Evolutionary conservation across 1,140 invertebrate genomes (phyloP).

Genomic region (Heliconius himera): DNA sequence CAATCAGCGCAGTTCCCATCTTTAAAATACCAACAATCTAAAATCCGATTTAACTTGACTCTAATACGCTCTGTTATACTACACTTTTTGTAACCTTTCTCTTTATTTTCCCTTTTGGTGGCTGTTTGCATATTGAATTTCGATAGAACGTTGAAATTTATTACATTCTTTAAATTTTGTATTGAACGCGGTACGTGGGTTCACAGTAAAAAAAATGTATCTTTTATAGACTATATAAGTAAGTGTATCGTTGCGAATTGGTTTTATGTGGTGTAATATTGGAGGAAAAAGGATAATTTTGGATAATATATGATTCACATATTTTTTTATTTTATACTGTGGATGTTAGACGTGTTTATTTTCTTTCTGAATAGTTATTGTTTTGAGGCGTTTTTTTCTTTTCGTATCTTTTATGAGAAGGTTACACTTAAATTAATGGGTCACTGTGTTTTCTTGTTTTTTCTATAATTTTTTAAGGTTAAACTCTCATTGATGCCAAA

Average conservation of each 20-base stretch:
- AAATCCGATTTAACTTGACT: slow-evolving; percentile 16
- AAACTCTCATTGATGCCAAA: too few relatives aligned
- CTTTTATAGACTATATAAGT: slow-evolving; percentile 22
- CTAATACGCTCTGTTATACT: slow-evolving; percentile 54
- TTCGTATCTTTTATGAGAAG: too few relatives aligned
- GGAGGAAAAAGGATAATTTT: background rate
- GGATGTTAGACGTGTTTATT: background rate
- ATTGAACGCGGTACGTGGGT: slow-evolving; percentile 41
- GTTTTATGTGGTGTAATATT: slow-evolving; percentile 12
- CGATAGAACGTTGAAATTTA: slow-evolving; percentile 74
- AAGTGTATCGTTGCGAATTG: slow-evolving; percentile 8
- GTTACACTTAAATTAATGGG: too few relatives aligned
- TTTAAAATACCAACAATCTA: background rate
- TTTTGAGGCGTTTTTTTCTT: too few relatives aligned
- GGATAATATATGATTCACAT: background rate
- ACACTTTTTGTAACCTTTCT: slow-evolving; percentile 64
- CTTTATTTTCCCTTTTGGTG: slow-evolving; percentile 72
- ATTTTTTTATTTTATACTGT: background rate
- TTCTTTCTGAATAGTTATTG: background rate
- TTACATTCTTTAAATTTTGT: slow-evolving; percentile 59
- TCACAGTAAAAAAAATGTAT: slow-evolving; percentile 40
- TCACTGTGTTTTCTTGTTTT: too few relatives aligned
- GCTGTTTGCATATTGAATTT: slow-evolving; percentile 75
- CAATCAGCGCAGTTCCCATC: background rate
- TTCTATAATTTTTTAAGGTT: too few relatives aligned